Base-by-base conservation (phyloP, 2,113 vertebrate species). In the Nyctibius bracteatus region DNA sequence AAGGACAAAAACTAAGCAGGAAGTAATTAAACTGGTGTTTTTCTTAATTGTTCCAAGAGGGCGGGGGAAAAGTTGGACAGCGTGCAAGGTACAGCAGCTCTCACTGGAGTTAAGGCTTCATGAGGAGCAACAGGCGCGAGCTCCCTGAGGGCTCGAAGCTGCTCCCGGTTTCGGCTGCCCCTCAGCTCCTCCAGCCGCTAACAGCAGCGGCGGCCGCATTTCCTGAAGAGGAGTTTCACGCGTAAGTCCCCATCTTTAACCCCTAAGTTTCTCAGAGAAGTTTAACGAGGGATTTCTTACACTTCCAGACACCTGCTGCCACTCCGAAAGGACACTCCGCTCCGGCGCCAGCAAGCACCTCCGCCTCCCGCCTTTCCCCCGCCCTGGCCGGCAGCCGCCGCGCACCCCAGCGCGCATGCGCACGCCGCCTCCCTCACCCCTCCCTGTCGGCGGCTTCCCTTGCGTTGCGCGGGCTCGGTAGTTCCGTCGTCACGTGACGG, bases 221-320 rank as follows among this genome's bases (percentile, higher is more conserved):
- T 67, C 66, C 72, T 7, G 15, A 23, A 1, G 16, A 17, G 8
- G 59, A 54, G 2, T 5, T 31, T 4, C 19, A 35, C 8, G 9
- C 39, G 2, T 1, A 4, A 41, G 9, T 14, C 0, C 58, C 30
- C 7, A 3, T 6, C 12, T 2, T 5, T 9, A 21, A 19, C 33
- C 25, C 17, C 0, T 0, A 6, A 9, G 3, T 1, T 31, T 18
- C 37, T 6, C 2, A 6, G 5, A 10, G 1, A 23, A 21, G 10
- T 2, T 31, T 10, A 31, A 27, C 21, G 1, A 2, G 1, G 0
- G 2, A 3, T 7, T 44, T 5, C 66, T 46, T 1, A 17, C 27
- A 2, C 24, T 35, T 2, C 4, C 30, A 4, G 6, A 1, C 7
- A 7, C 0, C n/a, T 23, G 1, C 73, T 1, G 8, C 49, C 1